Evolutionary conservation across 2,797 vertebrate species (phyloP).

Genomic region (Lycodopsis pacificus): DNA sequence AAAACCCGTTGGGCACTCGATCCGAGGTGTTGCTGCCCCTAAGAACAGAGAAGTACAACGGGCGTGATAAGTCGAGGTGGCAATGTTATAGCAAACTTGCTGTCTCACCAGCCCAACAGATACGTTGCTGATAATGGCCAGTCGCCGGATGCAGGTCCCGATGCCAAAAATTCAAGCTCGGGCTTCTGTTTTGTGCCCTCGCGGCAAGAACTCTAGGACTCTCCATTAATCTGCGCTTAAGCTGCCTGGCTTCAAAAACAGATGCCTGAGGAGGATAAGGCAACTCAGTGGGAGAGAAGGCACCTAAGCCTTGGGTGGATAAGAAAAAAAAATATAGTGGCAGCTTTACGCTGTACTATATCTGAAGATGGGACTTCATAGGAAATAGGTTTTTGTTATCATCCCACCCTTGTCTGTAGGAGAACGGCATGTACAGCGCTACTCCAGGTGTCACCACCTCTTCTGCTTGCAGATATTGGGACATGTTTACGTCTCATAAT

Average conservation of each 20-base stretch:
- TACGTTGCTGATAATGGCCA: constrained; percentile 64
- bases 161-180: constrained; percentile 61
- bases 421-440: constrained; percentile 14
- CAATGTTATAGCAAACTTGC: constrained; percentile 43
- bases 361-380: constrained; percentile 61
- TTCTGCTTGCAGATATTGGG: constrained; percentile 17
- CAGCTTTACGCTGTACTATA: constrained; percentile 57
- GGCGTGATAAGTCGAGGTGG: constrained; percentile 53
- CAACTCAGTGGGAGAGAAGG: constrained; percentile 72
- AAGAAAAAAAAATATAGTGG: constrained; percentile 47
- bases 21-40: neutral
- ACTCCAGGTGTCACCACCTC: constrained; percentile 5
- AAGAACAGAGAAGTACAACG: constrained; percentile 39
- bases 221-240: constrained; percentile 82
- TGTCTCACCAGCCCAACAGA: constrained; percentile 64
- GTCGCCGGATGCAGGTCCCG: constrained; percentile 38
- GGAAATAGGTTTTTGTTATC: constrained; percentile 59
- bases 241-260: constrained; percentile 78
- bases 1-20: constrained; percentile 20
- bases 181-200: constrained; percentile 69
- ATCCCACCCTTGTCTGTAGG: constrained; percentile 18
- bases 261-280: constrained; percentile 82
- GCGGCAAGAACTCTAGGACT: constrained; percentile 72
- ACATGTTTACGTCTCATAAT: constrained; percentile 10
- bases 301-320: constrained; percentile 72